Base-by-base conservation (phyloP, 2,113 vertebrate genomes). In the Cyprinodon tularosa region DNA sequence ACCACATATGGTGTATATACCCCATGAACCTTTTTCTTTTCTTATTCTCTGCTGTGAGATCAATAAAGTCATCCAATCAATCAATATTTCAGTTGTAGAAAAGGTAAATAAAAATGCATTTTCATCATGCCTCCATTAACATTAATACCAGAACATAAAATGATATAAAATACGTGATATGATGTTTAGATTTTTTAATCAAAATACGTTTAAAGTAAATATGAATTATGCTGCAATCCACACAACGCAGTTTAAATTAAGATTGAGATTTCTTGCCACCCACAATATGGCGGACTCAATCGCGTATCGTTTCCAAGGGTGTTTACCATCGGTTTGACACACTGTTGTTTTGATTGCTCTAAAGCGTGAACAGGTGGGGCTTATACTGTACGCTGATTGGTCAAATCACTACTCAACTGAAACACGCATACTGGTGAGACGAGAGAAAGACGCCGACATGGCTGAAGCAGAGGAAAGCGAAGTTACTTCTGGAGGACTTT, bases 401-500 rank as follows among this genome's bases (percentile, higher is more conserved):
- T 66, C 65, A 3, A 47, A 29, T 62, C 37, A 39, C 29, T 20
- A n/a, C 73, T 60, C 47, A 44, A 10, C 62, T 57, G 50, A 57
- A 7, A 40, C 36, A 71, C 68, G 3, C 84, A 50, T 71, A 65
- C 13, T 17, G 29, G 66, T 40, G 40, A 66, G 12, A 40, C 20
- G 4, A 66, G n/a, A 85, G 66, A 85, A 73, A 80, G 72, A 72
- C 61, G 65, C 71, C 80, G 94, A 94, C 91, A 95, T 94, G 89
- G 95, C 95, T 45, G 93, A 94, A 64, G 68, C 45, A 5, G 91
- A 92, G 53, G 91, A 74, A 22, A 83, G 81, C 90, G 94, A 95
- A 45, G 8, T 84, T 81, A 94, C 66, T 91, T 89, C 94, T 48
- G 95, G 93, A 1, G 95, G 96, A 3, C 90, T 98, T 77, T 87